Percentiles rank a stretch among this genome's conserved stretches.
phyloP scores from a whole-genome alignment of 2,113 vertebrate genomes.

The Balaeniceps rex region DNA sequence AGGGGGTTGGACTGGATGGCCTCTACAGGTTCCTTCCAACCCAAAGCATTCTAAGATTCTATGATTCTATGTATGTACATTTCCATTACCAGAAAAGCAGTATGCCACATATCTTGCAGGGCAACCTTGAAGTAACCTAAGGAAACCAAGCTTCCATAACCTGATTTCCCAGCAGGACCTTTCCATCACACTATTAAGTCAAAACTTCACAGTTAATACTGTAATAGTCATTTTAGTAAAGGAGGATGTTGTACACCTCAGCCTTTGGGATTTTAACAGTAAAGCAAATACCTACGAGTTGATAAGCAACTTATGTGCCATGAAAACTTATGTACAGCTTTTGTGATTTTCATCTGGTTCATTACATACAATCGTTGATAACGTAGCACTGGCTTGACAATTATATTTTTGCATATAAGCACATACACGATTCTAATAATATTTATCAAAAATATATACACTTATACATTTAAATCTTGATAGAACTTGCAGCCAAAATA shows the following conservation, averaged over 20 bases:
- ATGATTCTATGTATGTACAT: rapidly evolving
- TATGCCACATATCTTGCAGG: background rate
- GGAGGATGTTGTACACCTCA: background rate
- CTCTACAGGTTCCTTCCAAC: too few species aligned
- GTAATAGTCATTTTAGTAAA: background rate
- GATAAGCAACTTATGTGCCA: background rate
- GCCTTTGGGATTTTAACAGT: background rate
- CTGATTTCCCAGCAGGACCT: background rate
- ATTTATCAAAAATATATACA: background rate
- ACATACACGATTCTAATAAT: background rate
- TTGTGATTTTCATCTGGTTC: background rate
- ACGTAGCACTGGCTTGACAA: background rate
- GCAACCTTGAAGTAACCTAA: background rate
- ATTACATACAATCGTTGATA: background rate
- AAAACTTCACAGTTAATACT: background rate
- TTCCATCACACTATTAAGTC: background rate
- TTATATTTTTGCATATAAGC: background rate
- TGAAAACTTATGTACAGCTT: background rate
- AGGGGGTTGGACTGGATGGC: too few species aligned
- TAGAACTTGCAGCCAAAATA: background rate
- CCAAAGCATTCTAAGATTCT: too few species aligned
- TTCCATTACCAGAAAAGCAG: background rate
- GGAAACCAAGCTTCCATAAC: background rate
- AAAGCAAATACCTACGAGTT: background rate
- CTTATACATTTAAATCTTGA: background rate